Evolutionary conservation across 2,113 vertebrate species (phyloP).

Genomic region (Sapayoa aenigma): DNA sequence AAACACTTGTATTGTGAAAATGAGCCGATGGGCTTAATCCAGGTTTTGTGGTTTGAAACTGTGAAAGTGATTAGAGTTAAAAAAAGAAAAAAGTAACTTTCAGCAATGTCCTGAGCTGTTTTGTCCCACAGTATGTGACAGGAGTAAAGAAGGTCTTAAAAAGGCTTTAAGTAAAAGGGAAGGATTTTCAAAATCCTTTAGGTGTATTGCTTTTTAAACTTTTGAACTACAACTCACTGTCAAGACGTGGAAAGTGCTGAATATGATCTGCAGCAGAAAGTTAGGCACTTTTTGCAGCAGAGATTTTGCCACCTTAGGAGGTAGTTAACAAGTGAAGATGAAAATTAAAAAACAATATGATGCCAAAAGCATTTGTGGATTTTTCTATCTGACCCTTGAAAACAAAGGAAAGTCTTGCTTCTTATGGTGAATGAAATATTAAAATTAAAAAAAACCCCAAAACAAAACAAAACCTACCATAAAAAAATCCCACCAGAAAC

Average conservation of each 20-base stretch:
- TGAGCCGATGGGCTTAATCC: background rate
- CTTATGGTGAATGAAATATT: background rate
- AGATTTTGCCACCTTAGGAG: background rate
- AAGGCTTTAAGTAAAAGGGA: background rate
- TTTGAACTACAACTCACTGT: background rate
- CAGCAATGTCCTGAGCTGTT: background rate
- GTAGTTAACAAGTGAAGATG: background rate
- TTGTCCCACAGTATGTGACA: background rate
- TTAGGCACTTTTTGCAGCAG: background rate
- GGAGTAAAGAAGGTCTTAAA: background rate
- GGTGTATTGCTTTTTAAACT: background rate
- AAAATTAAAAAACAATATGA: background rate
- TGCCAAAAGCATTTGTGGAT: background rate
- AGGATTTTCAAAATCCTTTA: background rate
- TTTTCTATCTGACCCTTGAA: background rate
- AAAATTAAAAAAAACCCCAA: background rate
- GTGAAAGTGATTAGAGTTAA: background rate
- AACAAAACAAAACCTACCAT: background rate
- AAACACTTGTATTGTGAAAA: background rate
- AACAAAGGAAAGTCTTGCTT: background rate
- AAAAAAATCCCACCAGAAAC: background rate
- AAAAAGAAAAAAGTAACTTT: background rate
- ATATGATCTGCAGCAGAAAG: background rate
- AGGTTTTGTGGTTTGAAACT: constrained; percentile 7
- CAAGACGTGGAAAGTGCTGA: background rate